Evolutionary conservation across 2,113 vertebrate genomes (phyloP), one percentile per base, ranked within the genome.

Genomic region (Leptobrachium ailaonicum): DNA sequence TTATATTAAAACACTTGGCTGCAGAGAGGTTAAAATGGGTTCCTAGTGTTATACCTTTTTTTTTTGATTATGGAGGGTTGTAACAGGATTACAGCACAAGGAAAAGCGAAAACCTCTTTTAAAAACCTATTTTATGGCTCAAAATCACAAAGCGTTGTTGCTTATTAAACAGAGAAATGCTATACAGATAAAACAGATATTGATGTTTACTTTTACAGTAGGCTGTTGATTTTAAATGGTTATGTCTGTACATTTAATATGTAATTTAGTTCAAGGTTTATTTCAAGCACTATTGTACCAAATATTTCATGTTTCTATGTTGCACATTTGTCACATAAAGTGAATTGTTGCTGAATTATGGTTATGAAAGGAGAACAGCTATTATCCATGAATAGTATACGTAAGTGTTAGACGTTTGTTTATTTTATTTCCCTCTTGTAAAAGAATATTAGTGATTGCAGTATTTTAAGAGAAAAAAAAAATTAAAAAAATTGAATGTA

Each of bases 161-260:
- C 93, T 93, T 68, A 81, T 41, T 14, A 69, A 20, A 63, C 58
- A 74, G 41, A 63, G 71, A 80, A 80, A 88, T 91, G 92, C 92
- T 60, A 91, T 93, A 92, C 90, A 90, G 90, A 92, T 90, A 89
- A 92, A 94, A 89, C 91, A 91, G 91, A 93, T 94, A 93, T 93
- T 93, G 93, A 93, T 93, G 91, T 93, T 94, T 94, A 93, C 93
- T 94, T 93, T 93, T 93, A 93, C 90, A 91, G 93, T 92, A 92
- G 90, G 92, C 89, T 87, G 90, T 91, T 93, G 90, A 92, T 94
- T 92, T 92, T 5, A 91, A 90, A 93, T 91, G 89, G 89, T 93
- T 90, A 92, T 91, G 91, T 91, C 88, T 91, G 92, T 92, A 90
- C 90, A 90, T 91, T 92, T 92, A 90, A 91, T 86, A 88, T 89